These are phyloP conservation scores for Trichomycterus rosablanca DNA, from an alignment of 2,113 vertebrate genomes.

Conservation along the genomic window DNA sequence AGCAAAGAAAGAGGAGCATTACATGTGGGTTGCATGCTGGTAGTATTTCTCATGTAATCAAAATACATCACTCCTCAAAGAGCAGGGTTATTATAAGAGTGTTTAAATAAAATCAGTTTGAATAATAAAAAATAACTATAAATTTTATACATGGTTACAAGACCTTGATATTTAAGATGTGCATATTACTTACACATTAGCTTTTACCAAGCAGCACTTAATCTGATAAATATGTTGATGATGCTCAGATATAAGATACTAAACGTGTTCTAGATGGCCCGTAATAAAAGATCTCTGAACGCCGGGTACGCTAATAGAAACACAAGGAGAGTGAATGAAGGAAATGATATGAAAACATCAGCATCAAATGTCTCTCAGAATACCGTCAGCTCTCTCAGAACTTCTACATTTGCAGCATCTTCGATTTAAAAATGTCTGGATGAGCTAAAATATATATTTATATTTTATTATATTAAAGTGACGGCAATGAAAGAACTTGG, in stretches of 20 bases:
- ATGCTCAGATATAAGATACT: conserved; percentile 58
- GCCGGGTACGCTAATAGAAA: conserved; percentile 38
- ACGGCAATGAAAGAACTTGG: too few relatives aligned
- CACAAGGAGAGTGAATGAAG: neutral
- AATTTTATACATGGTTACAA: conserved; percentile 46
- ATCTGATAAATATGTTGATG: conserved; percentile 63
- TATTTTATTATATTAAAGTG: too few relatives aligned
- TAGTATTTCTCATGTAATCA: conserved; percentile 73
- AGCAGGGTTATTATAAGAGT: conserved; percentile 48
- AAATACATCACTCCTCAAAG: conserved; percentile 64
- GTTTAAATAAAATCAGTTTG: conserved; percentile 7
- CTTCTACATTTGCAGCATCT: conserved; percentile 13
- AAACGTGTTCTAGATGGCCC: conserved; percentile 45
- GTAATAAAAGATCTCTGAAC: too few relatives aligned
- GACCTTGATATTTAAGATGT: conserved; percentile 67
- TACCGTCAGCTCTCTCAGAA: neutral
- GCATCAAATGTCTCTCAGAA: conserved; percentile 2
- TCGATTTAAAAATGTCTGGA: neutral
- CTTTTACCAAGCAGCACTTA: conserved; percentile 71
- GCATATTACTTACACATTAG: conserved; percentile 70
- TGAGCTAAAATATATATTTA: too few relatives aligned
- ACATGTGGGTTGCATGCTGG: conserved; percentile 75
- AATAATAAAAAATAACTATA: conserved; percentile 35
- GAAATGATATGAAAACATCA: conserved; percentile 23
- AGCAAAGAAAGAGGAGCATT: conserved; percentile 65